Evolutionary conservation across 2,888 invertebrate species (phyloP).

Genomic region (Scaptomyza cyrtandrae): DNA sequence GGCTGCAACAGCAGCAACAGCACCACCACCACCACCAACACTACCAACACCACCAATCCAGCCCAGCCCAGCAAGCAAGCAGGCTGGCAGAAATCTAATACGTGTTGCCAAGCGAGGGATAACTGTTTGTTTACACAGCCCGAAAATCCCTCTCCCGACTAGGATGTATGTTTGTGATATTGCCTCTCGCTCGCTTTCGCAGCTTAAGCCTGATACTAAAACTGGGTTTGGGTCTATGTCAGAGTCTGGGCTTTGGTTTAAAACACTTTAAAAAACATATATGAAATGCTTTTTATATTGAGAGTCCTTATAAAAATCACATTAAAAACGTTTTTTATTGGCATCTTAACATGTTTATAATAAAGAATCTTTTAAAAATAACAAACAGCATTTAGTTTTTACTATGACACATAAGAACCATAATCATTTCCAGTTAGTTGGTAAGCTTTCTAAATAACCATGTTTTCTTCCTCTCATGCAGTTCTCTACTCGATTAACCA

Average conservation of each 20-base stretch:
- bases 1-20: conserved; percentile 39
- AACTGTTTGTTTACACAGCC: conserved; percentile 77
- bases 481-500: no score
- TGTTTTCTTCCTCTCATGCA: no score
- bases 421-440: no score
- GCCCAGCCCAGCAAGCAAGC: conserved; percentile 5
- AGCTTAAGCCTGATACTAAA: conserved; percentile 37
- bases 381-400: no score
- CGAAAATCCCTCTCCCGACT: conserved; percentile 43
- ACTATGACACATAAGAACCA: no score
- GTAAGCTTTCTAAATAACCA: no score
- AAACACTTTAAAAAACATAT: neutral
- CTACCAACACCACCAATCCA: conserved; percentile 25
- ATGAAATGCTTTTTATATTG: neutral
- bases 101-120: conserved; percentile 73
- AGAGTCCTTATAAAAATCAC: neutral
- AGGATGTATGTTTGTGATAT: conserved; percentile 70
- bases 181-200: conserved; percentile 22
- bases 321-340: no score
- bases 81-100: conserved; percentile 68
- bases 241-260: conserved; percentile 4
- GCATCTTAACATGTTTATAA: no score
- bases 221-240: conserved; percentile 6
- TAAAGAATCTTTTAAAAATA: no score
- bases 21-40: conserved; percentile 22